These are phyloP conservation scores for Temnothorax unifasciatus DNA, from an alignment of 2,888 invertebrate genomes.

Conservation along the genomic window DNA sequence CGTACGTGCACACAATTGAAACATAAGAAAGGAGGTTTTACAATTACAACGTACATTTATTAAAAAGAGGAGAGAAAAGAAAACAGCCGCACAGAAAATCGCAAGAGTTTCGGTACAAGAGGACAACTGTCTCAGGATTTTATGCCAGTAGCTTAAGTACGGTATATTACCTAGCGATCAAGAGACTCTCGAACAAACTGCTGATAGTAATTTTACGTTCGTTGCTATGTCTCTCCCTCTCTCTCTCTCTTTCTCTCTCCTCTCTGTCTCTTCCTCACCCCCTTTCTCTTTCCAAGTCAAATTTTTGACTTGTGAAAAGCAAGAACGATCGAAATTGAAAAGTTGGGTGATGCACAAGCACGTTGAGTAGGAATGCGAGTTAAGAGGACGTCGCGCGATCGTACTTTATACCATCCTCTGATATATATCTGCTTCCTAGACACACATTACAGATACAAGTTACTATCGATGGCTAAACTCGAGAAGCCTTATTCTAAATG, in stretches of 20 bases:
- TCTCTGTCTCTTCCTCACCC: not conserved
- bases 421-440: slow-evolving; percentile 25
- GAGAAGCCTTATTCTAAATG: slow-evolving; percentile 75
- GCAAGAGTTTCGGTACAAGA: slow-evolving; percentile 61
- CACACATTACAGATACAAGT: slow-evolving; percentile 71
- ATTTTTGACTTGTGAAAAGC: not conserved
- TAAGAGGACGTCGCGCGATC: not conserved
- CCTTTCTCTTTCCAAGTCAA: not conserved
- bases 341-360: not conserved
- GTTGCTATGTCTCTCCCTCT: not conserved
- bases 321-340: not conserved
- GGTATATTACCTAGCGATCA: slow-evolving; percentile 54
- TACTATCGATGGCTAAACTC: slow-evolving; percentile 72
- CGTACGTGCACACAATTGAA: slow-evolving; percentile 62
- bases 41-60: slow-evolving; percentile 71
- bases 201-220: slow-evolving; percentile 33
- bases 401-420: not conserved
- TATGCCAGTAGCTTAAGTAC: slow-evolving; percentile 69
- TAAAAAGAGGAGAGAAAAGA: slow-evolving; percentile 29
- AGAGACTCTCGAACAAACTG: slow-evolving; percentile 61
- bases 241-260: not conserved
- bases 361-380: not conserved
- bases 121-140: slow-evolving; percentile 69
- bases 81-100: slow-evolving; percentile 54
- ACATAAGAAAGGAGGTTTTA: slow-evolving; percentile 53